A percentile compares a stretch with the other conserved stretches of the same genome.
Conservation (phyloP, 2,797 vertebrate species). For the Gallinago stenura region DNA sequence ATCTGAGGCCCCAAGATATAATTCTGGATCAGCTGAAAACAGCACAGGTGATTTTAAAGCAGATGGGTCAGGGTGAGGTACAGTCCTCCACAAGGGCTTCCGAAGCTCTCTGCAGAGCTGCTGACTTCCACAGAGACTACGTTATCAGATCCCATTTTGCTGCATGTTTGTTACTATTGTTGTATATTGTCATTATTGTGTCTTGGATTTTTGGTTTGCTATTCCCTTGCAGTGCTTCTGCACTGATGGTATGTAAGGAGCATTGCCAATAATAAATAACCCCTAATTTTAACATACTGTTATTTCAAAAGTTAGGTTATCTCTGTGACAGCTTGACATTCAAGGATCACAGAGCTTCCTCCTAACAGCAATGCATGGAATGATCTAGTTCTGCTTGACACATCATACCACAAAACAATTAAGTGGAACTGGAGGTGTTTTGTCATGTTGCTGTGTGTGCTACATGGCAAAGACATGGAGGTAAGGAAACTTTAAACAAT, state of each 20-base stretch:
- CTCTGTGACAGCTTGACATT: conserved; percentile 13
- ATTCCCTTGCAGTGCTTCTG: background rate
- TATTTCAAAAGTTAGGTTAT: conserved; percentile 21
- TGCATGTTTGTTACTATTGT: background rate
- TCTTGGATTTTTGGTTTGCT: background rate
- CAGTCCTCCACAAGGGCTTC: background rate
- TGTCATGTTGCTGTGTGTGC: background rate
- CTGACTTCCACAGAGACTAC: background rate
- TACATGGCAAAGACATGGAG: background rate
- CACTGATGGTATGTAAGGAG: background rate
- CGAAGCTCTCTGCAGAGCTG: background rate
- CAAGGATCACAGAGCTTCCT: conserved; percentile 54
- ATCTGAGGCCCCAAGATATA: background rate
- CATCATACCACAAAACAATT: background rate
- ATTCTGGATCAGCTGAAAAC: background rate
- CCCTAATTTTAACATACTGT: background rate
- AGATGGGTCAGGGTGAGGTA: background rate
- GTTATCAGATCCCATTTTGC: background rate
- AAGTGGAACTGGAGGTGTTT: background rate
- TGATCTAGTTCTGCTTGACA: conserved; percentile 51
- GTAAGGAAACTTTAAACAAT: background rate
- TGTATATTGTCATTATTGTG: background rate
- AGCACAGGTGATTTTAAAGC: background rate
- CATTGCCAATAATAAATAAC: background rate
- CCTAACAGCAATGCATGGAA: background rate